Percentiles rank a stretch among this genome's conserved stretches.
Conservation (phyloP, 2,888 invertebrate genomes). For the Orthosia gothica region DNA sequence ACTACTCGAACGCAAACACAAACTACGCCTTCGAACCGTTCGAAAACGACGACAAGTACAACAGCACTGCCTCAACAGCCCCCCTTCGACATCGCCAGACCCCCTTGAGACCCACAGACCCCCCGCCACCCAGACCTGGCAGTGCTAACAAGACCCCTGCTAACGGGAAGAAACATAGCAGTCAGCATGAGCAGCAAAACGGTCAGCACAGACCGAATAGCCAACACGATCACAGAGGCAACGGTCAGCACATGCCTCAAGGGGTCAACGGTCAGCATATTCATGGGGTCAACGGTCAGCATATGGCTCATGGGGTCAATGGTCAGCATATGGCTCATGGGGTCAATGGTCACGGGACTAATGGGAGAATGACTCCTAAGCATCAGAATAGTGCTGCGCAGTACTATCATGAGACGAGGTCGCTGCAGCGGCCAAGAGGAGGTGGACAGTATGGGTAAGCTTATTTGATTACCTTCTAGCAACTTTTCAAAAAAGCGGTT, state of each 20-base stretch:
- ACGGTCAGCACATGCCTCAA: constrained; percentile 35
- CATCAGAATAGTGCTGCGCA: constrained; percentile 82
- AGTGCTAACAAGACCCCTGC: constrained; percentile 62
- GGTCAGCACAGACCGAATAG: constrained; percentile 29
- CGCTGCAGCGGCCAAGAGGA: constrained; percentile 91
- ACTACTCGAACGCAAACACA: constrained; percentile 95
- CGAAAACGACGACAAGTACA: constrained; percentile 95
- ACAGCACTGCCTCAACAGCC: constrained; percentile 79
- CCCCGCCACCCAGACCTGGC: constrained; percentile 71
- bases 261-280: constrained; percentile 31
- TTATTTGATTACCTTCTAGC: not conserved
- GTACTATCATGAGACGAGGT: constrained; percentile 92
- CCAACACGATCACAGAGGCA: constrained; percentile 34
- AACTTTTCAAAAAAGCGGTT: no score
- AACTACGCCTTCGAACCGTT: constrained; percentile 98
- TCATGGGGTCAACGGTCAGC: constrained; percentile 37
- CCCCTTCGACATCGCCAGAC: constrained; percentile 66
- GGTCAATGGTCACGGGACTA: constrained; percentile 66
- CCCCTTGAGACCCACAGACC: constrained; percentile 73
- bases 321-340: constrained; percentile 28
- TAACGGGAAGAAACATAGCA: constrained; percentile 8
- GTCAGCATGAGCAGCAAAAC: constrained; percentile 24
- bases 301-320: constrained; percentile 45
- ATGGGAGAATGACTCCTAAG: constrained; percentile 72
- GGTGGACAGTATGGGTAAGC: constrained; percentile 82